Evolutionary conservation across 2,797 vertebrate genomes (phyloP), one percentile per base, ranked within the genome.

Genomic region (Aulostomus chinensis): DNA sequence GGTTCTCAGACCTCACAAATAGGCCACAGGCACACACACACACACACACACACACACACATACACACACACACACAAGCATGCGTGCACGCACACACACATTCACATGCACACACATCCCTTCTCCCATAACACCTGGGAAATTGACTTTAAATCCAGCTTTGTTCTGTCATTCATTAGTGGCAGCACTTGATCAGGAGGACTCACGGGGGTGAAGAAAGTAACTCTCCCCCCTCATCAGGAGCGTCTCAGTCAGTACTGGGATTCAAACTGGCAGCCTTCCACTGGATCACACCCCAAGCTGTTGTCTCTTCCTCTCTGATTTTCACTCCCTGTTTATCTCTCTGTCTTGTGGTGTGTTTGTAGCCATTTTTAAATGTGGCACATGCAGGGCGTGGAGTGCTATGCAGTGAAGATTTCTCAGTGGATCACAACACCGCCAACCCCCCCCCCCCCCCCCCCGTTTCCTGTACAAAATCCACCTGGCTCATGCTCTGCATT

Each of bases 91-190:
- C n/a, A n/a, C n/a, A n/a, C n/a, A n/a, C n/a, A n/a, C n/a, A n/a
- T n/a, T n/a, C n/a, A n/a, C n/a, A n/a, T n/a, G n/a, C n/a, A n/a
- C n/a, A n/a, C n/a, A n/a, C n/a, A n/a, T n/a, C n/a, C n/a, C n/a
- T n/a, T n/a, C n/a, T n/a, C n/a, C n/a, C n/a, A n/a, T n/a, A n/a
- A 24, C 70, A 78, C 69, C 59, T 58, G 51, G 58, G 58, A 45
- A 61, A 59, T n/a, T 58, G 36, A 48, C 34, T 66, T 35, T 57
- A 39, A 68, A 64, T 60, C 20, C 49, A n/a, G n/a, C n/a, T n/a
- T 68, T 60, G 53, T 57, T 47, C 64, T 78, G 69, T 38, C 68
- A 58, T 48, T 71, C 70, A 74, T 77, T 33, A 35, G 30, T 58
- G 54, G 50, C 58, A 47, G 43, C 30, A 54, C n/a, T n/a, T n/a